phyloP scores from a whole-genome alignment of 2,113 vertebrate genomes.

The Burhinus oedicnemus region DNA sequence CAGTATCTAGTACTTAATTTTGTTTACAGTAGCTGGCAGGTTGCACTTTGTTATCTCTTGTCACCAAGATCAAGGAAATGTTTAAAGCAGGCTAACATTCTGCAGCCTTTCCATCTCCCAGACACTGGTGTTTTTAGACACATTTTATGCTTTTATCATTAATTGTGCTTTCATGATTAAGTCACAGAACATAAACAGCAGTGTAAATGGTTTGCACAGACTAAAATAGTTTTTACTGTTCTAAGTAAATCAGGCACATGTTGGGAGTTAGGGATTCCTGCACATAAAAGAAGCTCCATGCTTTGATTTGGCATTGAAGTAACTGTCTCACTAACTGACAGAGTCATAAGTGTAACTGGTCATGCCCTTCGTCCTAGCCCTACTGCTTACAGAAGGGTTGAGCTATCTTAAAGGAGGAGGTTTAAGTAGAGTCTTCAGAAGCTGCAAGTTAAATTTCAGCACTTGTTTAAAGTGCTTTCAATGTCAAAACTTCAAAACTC shows the following conservation, averaged over 20 bases:
- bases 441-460: background rate
- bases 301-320: background rate
- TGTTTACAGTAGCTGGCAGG: background rate
- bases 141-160: background rate
- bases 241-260: background rate
- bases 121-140: background rate
- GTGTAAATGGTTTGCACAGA: background rate
- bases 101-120: background rate
- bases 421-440: background rate
- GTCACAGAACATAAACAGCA: background rate
- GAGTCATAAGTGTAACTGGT: fast-evolving
- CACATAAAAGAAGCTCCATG: background rate
- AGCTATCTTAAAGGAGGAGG: background rate
- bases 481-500: background rate
- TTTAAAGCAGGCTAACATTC: background rate
- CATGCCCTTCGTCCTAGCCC: background rate
- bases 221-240: background rate
- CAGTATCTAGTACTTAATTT: background rate
- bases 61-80: background rate
- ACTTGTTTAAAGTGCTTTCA: background rate
- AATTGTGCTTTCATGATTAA: background rate
- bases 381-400: background rate
- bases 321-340: background rate
- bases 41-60: background rate
- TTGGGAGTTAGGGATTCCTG: background rate